Base-by-base conservation (phyloP, 2,888 invertebrate genomes). In the Mactromeris polynyma region DNA sequence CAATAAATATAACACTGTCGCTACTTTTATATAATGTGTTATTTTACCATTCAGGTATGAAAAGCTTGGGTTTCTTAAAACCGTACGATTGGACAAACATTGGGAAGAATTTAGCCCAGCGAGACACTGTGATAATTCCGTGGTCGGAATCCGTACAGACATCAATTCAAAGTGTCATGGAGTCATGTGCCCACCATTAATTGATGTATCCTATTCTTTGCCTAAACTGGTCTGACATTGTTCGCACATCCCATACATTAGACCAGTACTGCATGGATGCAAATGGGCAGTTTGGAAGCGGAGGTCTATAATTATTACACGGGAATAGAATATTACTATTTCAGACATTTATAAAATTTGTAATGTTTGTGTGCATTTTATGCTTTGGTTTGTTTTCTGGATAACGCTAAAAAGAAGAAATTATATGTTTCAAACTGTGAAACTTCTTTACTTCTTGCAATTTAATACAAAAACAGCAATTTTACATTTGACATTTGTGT, bases 141-240 rank as follows among this genome's bases (percentile, higher is more conserved):
- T 92, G 91, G 91, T 87, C 91, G 6, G 84, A 83, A 26, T 38
- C 83, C 7, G 46, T 90, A 9, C 88, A 91, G 81, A 78, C 46
- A 11, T 83, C 88, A 9, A 33, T 91, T 19, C 88, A 85, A 42
- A 58, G 58, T 38, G 85, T 87, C 6, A 40, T 90, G 46, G 11
- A n/a, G n/a, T 73, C 73, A 3, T 88, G 88, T 78, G 7, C 21
- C 11, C 58, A 9, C 3, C n/a, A 64, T 7, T 64, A 26, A 26
- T 9, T 6, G 26, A 64, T 64, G 26, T 26, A 26, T 1, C 6
- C 9, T 11, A n/a, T 26, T 26, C 9, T 26, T 11, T 9, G 7
- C 0, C n/a, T 26, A n/a, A 6, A 19, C 19, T 51, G 51, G 19
- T 51, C 19, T 51, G 11, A 19, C 51, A 6, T 6, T 17, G 19